These are phyloP conservation scores for Drosophila fungiperda DNA, from an alignment of 2,888 invertebrate genomes.

Conservation along the genomic window DNA sequence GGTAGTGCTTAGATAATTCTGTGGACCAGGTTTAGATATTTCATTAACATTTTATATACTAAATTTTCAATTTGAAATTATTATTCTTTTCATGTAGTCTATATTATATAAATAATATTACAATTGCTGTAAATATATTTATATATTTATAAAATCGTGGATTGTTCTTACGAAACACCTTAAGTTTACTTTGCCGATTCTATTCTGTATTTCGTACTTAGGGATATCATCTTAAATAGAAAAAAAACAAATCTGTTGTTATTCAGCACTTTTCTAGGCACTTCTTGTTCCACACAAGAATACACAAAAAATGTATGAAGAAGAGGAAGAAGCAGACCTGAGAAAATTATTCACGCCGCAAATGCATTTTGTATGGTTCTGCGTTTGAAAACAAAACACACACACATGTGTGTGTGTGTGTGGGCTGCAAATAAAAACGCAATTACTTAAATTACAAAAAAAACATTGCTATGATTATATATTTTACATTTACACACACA, in stretches of 20 bases:
- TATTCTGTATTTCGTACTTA: background rate
- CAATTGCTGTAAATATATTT: background rate
- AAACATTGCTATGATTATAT: slow-evolving; percentile 69
- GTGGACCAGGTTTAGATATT: background rate
- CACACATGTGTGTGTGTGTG: slow-evolving; percentile 1
- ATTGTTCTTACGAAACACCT: accelerated
- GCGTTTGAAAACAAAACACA: slow-evolving; percentile 10
- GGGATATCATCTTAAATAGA: background rate
- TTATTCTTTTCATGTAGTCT: background rate
- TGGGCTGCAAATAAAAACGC: slow-evolving; percentile 44
- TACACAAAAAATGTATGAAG: background rate
- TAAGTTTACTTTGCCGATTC: background rate
- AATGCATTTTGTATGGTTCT: slow-evolving; percentile 32
- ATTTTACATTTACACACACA: slow-evolving; percentile 61
- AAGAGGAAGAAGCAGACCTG: background rate
- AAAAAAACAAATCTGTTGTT: background rate
- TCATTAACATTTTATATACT: accelerated
- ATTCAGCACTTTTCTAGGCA: slow-evolving; percentile 1
- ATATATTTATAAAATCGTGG: background rate
- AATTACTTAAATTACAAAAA: slow-evolving; percentile 73
- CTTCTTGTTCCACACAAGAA: background rate
- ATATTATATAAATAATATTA: background rate
- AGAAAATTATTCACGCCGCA: background rate
- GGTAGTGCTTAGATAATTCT: background rate
- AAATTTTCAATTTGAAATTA: background rate